Base-by-base conservation (phyloP, 92 coral and sea anemone genomes). In the Actinostola sp. region DNA sequence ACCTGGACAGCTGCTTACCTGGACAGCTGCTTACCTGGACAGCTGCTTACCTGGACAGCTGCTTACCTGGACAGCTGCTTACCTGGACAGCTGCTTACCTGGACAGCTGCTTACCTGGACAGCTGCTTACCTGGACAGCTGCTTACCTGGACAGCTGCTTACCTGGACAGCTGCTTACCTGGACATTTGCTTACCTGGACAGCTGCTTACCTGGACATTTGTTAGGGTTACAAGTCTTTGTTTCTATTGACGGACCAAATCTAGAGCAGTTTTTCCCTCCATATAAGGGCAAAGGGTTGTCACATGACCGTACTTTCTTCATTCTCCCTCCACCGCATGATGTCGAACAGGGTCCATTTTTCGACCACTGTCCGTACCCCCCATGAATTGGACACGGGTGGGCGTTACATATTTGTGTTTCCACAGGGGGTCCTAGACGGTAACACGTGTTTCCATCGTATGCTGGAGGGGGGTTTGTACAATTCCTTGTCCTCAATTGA, bases 401-500 rank as follows among this genome's bases (percentile, higher is more conserved):
- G 7, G 23, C 35, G 43, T 65, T 71, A 46, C 89, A 84, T 19
- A 14, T 51, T 49, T 66, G 61, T 28, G 56, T 52, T 36, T 88
- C 80, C 14, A 13, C 49, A 48, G 89, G 34, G 67, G 80, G 77
- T 26, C 89, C 93, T 54, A 88, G 77, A 19, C 49, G 75, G 61
- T 86, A 39, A 53, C 93, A 88, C 50, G 39, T 66, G 23, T 53
- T 20, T 0, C 93, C 93, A 23, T 89, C 93, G 20, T 41, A 72
- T 9, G 27, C 54, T 35, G 93, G 89, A 17, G 81, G 63, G 23
- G 93, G 93, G 60, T 80, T 79, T 51, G 93, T 84, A 64, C 93
- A 88, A 51, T 74, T 75, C 23, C 93, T 72, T 11, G 69, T 72
- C 51, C 93, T 75, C 45, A 71, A 66, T 46, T 61, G 80, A 45